Conservation (phyloP, 2,888 invertebrate genomes). For the Melikaiella ostensackeni region DNA sequence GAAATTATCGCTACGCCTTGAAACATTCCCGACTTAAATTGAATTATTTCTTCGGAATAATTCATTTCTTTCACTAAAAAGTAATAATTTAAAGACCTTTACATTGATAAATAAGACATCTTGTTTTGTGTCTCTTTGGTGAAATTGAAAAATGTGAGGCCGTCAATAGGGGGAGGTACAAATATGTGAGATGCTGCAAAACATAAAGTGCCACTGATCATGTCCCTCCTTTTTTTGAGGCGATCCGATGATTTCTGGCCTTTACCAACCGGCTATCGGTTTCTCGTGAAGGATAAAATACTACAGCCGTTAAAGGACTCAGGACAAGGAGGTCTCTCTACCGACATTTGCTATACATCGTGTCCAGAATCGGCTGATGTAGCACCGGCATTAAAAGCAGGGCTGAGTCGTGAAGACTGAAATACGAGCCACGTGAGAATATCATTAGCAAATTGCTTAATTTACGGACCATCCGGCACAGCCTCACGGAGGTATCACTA, state of each 20-base stretch:
- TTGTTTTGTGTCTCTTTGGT: not conserved
- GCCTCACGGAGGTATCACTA: slow-evolving; percentile 17
- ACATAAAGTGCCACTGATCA: slow-evolving; percentile 2
- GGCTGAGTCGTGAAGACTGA: slow-evolving; percentile 68
- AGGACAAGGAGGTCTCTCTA: slow-evolving; percentile 64
- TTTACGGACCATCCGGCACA: slow-evolving; percentile 68
- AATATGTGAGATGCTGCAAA: not conserved
- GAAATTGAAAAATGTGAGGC: not conserved
- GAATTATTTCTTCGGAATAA: no score
- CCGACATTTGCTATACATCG: slow-evolving; percentile 55
- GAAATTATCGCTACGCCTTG: no score
- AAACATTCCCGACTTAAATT: no score
- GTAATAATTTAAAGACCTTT: no score
- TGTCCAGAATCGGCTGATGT: slow-evolving; percentile 66
- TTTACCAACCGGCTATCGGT: slow-evolving; percentile 57
- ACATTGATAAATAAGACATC: no score
- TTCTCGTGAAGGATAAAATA: slow-evolving; percentile 67
- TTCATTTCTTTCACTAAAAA: no score
- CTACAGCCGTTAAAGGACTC: slow-evolving; percentile 66
- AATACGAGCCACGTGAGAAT: slow-evolving; percentile 75
- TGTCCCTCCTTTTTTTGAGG: not conserved
- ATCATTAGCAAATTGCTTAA: slow-evolving; percentile 77
- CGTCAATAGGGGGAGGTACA: not conserved
- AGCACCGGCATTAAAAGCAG: slow-evolving; percentile 70
- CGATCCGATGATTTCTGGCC: slow-evolving; percentile 36